phyloP scores from a whole-genome alignment of 2,888 invertebrate species.

The Meteorus colon region DNA sequence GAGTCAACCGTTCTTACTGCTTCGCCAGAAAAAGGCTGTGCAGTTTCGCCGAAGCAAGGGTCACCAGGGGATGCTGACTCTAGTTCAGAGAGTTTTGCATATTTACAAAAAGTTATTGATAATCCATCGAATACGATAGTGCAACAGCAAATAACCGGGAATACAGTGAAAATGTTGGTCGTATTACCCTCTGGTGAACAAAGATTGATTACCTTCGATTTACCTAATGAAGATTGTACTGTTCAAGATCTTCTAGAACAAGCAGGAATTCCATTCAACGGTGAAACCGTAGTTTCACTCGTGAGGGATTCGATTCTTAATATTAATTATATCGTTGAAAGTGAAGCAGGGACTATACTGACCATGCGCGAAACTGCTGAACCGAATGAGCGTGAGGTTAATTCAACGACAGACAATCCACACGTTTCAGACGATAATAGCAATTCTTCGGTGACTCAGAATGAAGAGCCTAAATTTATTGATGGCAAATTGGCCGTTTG shows the following conservation, averaged over 20 bases:
- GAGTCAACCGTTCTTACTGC: slow-evolving; percentile 48
- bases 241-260: slow-evolving; percentile 88
- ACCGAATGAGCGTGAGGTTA: slow-evolving; percentile 36
- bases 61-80: slow-evolving; percentile 46
- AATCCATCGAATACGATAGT: slow-evolving; percentile 66
- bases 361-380: slow-evolving; percentile 49
- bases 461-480: slow-evolving; percentile 76
- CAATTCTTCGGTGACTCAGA: slow-evolving; percentile 56
- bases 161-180: slow-evolving; percentile 87
- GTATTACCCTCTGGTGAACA: slow-evolving; percentile 86
- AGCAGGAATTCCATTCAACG: slow-evolving; percentile 82
- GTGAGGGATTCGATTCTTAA: slow-evolving; percentile 83
- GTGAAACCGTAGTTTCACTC: slow-evolving; percentile 83
- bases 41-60: slow-evolving; percentile 51
- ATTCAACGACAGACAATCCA: slow-evolving; percentile 23
- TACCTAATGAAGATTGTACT: slow-evolving; percentile 88
- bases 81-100: slow-evolving; percentile 61
- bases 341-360: slow-evolving; percentile 72
- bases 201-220: slow-evolving; percentile 86
- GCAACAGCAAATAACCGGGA: slow-evolving; percentile 67
- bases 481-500: slow-evolving; percentile 87
- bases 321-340: slow-evolving; percentile 87
- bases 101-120: slow-evolving; percentile 65
- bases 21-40: slow-evolving; percentile 28
- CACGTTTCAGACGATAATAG: slow-evolving; percentile 61